Conservation (phyloP, 2,888 invertebrate genomes). For the Resseliella maxima region DNA sequence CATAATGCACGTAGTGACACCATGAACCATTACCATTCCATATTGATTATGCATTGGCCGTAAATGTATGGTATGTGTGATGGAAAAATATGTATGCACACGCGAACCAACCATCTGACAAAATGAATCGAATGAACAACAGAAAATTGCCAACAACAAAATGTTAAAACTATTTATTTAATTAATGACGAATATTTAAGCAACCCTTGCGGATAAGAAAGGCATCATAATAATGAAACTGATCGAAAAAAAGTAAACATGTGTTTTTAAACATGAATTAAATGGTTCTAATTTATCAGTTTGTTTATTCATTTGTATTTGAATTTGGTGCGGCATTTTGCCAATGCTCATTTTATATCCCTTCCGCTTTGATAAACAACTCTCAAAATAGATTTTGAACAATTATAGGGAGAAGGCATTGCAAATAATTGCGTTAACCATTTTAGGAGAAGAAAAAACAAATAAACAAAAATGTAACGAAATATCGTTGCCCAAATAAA, state of each 20-base stretch:
- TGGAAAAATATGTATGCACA: not conserved
- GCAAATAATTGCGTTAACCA: not conserved
- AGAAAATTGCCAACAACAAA: not conserved
- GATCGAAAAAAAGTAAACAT: conserved; percentile 53
- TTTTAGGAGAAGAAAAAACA: not conserved
- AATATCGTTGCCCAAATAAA: not conserved
- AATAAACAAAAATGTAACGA: not conserved
- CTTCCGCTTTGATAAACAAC: not conserved
- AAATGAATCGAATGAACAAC: not conserved
- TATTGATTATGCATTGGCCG: not conserved
- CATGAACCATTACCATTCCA: conserved; percentile 29
- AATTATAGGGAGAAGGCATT: not conserved
- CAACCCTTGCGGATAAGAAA: conserved; percentile 52
- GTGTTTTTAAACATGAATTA: conserved; percentile 53
- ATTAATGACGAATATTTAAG: conserved; percentile 46
- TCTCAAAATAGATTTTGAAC: not conserved
- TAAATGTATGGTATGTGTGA: not conserved
- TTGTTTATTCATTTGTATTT: conserved; percentile 42
- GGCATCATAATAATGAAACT: not conserved
- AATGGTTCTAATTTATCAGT: conserved; percentile 43
- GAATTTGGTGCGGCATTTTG: not conserved
- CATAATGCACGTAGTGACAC: conserved; percentile 52
- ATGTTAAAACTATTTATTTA: conserved; percentile 52
- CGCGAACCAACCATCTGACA: not conserved
- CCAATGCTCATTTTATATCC: not conserved